Base-by-base conservation (phyloP, 2,113 vertebrate genomes). In the Alces alces region DNA sequence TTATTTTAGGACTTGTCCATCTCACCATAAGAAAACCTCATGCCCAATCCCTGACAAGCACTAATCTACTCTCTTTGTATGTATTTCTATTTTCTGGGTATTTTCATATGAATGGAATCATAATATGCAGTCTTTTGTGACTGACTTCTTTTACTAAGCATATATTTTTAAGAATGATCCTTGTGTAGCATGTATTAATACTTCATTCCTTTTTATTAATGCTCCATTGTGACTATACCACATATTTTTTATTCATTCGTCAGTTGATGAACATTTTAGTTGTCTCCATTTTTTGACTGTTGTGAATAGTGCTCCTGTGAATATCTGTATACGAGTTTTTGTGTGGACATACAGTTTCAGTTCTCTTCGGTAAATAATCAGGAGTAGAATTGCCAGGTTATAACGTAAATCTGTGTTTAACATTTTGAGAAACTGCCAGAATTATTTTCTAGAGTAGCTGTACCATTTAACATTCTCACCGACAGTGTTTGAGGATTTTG, bases 61-160 rank as follows among this genome's bases (percentile, higher is more conserved):
- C 33, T 92, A 52, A 33, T 76, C 45, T 93, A 7, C 45, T 91
- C 21, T 85, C 14, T 73, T 28, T 86, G 19, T 86, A 14, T 57
- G 33, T 91, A 45, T 96, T 89, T 92, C 55, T 95, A 57, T 94
- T 95, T 94, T 78, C 55, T 89, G 79, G 60, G 9, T 76, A 86
- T 89, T 95, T 95, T 94, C 30, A 39, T 94, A 27, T 82, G 92
- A 73, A 45, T 83, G 39, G 27, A 88, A 93, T 83, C 25, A 78
- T 9, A 70, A 33, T 60, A 78, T 43, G 19, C 57, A 4, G 13
- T 52, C n/a, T 83, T 94, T 92, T 66, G 28, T 96, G n/a, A 78
- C n/a, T 94, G 60, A 28, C 79, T 89, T 58, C 45, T 97, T 95
- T 96, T 11, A 33, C 39, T 93, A 66, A 55, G 45, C 10, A 47